Conservation (phyloP, 1,140 invertebrate species). For the Drosophila littoralis region DNA sequence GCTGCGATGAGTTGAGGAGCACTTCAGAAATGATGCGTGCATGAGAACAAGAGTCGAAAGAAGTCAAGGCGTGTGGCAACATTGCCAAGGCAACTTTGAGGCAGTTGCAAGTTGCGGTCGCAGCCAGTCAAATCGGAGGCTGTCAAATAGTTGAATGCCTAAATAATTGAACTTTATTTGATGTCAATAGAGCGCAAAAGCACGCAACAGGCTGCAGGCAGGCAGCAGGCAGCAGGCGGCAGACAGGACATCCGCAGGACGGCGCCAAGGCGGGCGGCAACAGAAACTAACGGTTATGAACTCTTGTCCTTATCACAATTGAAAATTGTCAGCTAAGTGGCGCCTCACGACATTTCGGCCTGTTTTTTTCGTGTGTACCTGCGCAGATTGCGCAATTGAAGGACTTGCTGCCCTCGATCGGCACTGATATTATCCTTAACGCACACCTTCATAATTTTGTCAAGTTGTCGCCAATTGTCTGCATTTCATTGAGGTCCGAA, state of each 20-base stretch:
- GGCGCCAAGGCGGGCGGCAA: conserved; percentile 51
- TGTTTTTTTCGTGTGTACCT: conserved; percentile 28
- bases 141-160: conserved; percentile 60
- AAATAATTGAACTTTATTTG: conserved; percentile 61
- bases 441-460: conserved; percentile 62
- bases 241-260: conserved; percentile 58
- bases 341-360: conserved; percentile 57
- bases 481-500: conserved; percentile 44
- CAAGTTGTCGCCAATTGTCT: conserved; percentile 70
- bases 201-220: neutral
- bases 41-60: conserved; percentile 19
- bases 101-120: conserved; percentile 32
- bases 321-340: conserved; percentile 62
- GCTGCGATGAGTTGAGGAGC: conserved; percentile 53
- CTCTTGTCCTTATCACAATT: conserved; percentile 38
- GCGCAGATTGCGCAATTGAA: conserved; percentile 35
- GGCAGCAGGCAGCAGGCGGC: neutral
- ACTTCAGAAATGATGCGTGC: conserved; percentile 80
- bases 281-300: conserved; percentile 27
- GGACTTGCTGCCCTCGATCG: conserved; percentile 2
- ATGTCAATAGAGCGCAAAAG: neutral
- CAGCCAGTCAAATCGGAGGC: conserved; percentile 44
- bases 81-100: conserved; percentile 32
- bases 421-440: conserved; percentile 18
- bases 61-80: neutral